Evolutionary conservation across 2,113 vertebrate genomes (phyloP), one percentile per base, ranked within the genome.

Genomic region (Paramormyrops kingsleyae): DNA sequence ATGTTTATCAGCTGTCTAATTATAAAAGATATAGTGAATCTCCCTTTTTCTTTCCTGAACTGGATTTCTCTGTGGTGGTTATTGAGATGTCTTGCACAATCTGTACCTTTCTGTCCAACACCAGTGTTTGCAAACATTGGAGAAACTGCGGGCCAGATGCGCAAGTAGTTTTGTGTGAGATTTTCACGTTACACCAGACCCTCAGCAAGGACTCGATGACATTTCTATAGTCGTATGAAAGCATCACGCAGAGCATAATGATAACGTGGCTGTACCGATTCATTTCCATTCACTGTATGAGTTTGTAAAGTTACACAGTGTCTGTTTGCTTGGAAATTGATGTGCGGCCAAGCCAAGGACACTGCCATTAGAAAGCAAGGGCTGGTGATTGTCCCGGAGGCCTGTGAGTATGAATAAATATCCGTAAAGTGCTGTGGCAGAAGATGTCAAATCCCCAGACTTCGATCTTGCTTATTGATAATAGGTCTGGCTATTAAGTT

Each of bases 401-500:
- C 19, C 13, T 49, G 47, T 80, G 88, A 49, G 31, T 52, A 52
- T 53, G 66, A 80, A 77, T 80, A 89, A 80, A 80, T 52, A 80
- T 15, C 31, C 39, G 6, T 24, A n/a, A 80, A 50, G 49, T 24
- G n/a, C 66, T 0, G 8, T 35, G 46, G 10, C 47, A 27, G 66
- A 88, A 35, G 39, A 53, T 49, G 39, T 53, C 52, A 44, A 5
- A 62, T 66, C 87, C 87, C 9, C 27, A 39, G 21, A 6, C 31
- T 56, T 42, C 80, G 24, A 21, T 70, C 66, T 35, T 53, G 13
- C 70, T 89, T 83, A 83, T 56, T 89, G 74, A 53, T 83, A 49
- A 77, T 83, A 17, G 66, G 8, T 70, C 27, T 47, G 17, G 88
- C 88, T 83, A 27, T 83, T 83, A 77, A 56, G 35, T 89, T 89